A percentile compares a stretch with the other conserved stretches of the same genome.
phyloP scores from a whole-genome alignment of 2,113 vertebrate genomes.

The Calyptomena viridis region DNA sequence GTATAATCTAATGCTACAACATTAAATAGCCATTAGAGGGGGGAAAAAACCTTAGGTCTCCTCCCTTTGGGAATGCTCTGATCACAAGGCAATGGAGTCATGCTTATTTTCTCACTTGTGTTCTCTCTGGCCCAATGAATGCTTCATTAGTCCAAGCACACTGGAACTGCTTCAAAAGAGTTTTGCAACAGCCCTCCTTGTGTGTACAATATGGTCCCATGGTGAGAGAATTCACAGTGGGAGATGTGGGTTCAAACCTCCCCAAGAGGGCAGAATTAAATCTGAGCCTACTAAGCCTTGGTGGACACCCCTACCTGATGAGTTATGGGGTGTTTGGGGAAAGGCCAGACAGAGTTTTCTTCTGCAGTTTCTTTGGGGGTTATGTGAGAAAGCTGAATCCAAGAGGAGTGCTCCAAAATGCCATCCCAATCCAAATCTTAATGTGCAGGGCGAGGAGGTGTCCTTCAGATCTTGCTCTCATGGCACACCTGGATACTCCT shows the following conservation, averaged over 20 bases:
- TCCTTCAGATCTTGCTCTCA: neutral
- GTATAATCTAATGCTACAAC: neutral
- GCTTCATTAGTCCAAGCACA: neutral
- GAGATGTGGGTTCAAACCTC: neutral
- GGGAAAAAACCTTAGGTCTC: neutral
- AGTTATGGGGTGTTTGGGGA: neutral
- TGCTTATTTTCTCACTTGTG: neutral
- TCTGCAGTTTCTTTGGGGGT: neutral
- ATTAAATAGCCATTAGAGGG: neutral
- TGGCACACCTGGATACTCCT: neutral
- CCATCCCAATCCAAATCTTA: neutral
- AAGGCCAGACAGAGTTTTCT: neutral
- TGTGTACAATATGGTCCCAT: neutral
- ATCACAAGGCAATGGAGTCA: neutral
- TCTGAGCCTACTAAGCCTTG: neutral
- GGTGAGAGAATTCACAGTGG: neutral
- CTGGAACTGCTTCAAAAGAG: neutral
- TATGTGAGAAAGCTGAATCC: neutral
- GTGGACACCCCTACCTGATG: neutral
- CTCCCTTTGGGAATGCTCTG: neutral
- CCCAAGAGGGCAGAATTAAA: neutral
- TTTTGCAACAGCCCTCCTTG: neutral
- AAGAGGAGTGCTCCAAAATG: neutral
- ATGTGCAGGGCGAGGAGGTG: neutral
- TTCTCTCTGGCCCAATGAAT: neutral